Base-by-base conservation (phyloP, 2,113 vertebrate species). In the Crocuta crocuta region DNA sequence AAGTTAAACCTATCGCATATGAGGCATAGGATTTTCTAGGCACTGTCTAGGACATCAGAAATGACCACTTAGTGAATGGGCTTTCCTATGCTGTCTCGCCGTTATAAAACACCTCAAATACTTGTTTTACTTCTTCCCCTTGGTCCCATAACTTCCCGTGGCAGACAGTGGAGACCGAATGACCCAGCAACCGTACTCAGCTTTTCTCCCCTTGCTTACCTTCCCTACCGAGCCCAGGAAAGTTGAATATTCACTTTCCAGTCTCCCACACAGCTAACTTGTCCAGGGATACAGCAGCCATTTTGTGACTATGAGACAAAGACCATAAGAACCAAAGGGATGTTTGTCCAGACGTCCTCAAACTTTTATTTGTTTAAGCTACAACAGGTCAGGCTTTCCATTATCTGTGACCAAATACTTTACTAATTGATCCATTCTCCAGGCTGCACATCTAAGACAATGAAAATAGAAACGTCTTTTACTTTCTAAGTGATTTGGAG, bases 241-340 rank as follows among this genome's bases (percentile, higher is more conserved):
- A 93, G 16, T 33, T 39, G 15, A 33, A 55, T 63, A 45, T 53
- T 73, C 50, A 53, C 61, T 48, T 92, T 8, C 9, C 24, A 80
- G 45, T 12, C 39, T 84, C n/a, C 35, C 3, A 9, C 11, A 28
- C 76, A 89, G 31, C 28, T 31, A 33, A 35, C 10, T 2, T 63
- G 15, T 45, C 55, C 8, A 24, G 24, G 33, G 74, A 74, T 28
- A 55, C 35, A 86, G 66, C 33, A 95, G 31, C 78, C 74, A 78
- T 92, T 92, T 48, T 74, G 71, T 92, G 79, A 83, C 33, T 35
- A 84, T 66, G 79, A 96, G 39, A 45, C 61, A 91, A 91, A 91
- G 31, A 39, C 9, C 2, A 10, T 45, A 85, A 45, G 58, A 89
- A 76, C 19, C 39, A 53, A 65, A 89, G 73, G 94, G n/a, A n/a